Evolutionary conservation across 2,888 invertebrate genomes (phyloP), one percentile per base, ranked within the genome.

Genomic region (Drosophila falleni): DNA sequence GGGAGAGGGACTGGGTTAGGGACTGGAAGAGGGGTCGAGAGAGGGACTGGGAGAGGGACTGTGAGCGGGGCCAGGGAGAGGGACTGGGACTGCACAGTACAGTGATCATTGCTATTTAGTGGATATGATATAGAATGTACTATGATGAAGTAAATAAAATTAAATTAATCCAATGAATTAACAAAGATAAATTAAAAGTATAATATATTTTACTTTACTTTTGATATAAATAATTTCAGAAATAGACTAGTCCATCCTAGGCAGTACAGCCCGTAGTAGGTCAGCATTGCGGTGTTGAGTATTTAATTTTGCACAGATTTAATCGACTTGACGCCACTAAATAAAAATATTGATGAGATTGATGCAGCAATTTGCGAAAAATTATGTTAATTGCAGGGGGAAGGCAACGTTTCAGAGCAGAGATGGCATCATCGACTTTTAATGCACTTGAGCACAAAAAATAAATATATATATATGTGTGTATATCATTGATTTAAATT

Each of bases 401-500:
- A 19, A 54, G 26, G 35, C 35, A 41, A 29, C 29, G 54, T 19
- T 19, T 13, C 42, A 33, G 16, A 44, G 35, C 39, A 50, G 50
- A 46, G 56, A 42, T 35, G 70, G 35, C 50, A 56, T 50, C 58
- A 55, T 56, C 72, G 49, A 56, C 66, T 68, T 68, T 66, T 55
- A 23, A 70, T 70, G 68, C 68, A 82, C 53, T 69, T 69, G 59
- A 39, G 76, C 59, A 56, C 23, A 35, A 33, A 26, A 58, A 35
- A 47, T 58, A 54, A 33, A 26, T 15, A 10, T 46, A 26, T 15
- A 10, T 46, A 33, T 44, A 35, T 31, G 59, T 39, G 50, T 53
- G 61, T 81, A 80, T 89, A 90, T 91, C 91, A 90, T 90, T 91
- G 90, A 90, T 89, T 90, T 86, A 87, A 92, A 92, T 92, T 90